Evolutionary conservation across 2,113 vertebrate genomes (phyloP), one percentile per base, ranked within the genome.

Genomic region (Hippocampus guttulatus): DNA sequence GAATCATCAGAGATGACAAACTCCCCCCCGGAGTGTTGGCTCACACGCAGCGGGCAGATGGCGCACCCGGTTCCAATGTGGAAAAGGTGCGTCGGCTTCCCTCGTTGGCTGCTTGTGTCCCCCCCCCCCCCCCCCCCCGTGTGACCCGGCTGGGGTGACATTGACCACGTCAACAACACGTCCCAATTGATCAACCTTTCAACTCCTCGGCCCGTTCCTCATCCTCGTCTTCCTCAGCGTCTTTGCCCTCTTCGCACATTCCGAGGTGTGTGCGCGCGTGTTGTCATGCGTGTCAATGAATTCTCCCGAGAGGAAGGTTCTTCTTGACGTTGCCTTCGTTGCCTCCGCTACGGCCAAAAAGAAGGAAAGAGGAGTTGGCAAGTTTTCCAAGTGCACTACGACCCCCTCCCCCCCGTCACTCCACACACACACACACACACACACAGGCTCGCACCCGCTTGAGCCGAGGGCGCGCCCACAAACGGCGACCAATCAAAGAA

Each of bases 91-190:
- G 12, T 16, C 2, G 9, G 57, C 4, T 27, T 25, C 25, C 30
- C 14, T 27, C 14, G 57, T 2, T 16, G 23, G 25, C 14, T 38
- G 33, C 33, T 15, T 27, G 14, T 47, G 20, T 18, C 1, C 20
- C 20, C 5, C 5, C 0, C 16, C 5, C 2, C 16, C 21, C 6
- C 18, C 1, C 18, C 0, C 49, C 2, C 20, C 12, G 14, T 6
- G 23, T 15, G 25, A 60, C 57, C 5, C 57, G 30, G 57, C 57
- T 60, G 57, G 14, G 14, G 57, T 2, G 15, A 60, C 57, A 9
- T 1, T 7, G 12, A 25, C 7, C 23, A 27, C 5, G 58, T 20
- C 58, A 18, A 61, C 58, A 33, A 61, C 58, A 60, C 58, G 33
- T 61, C 58, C 30, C 15, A 38, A 61, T 61, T 33, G 27, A 61